Evolutionary conservation across 2,888 invertebrate genomes (phyloP).

Genomic region (Ferrisia virgata): DNA sequence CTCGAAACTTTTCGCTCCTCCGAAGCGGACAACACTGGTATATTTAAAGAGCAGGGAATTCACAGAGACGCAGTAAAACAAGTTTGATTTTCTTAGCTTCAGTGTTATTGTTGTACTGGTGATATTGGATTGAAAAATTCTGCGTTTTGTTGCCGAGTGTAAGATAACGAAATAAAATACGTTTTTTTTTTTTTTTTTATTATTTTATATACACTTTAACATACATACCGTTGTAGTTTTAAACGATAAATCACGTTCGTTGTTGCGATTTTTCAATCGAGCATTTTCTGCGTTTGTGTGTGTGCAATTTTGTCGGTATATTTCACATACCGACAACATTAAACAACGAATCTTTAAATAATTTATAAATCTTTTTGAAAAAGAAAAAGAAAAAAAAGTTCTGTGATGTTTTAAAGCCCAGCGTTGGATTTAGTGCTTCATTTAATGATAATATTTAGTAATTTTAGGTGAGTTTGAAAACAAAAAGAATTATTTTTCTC

Average conservation of each 20-base stretch:
- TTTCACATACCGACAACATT: not conserved
- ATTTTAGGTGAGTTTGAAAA: not conserved
- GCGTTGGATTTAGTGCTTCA: not conserved
- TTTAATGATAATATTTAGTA: conserved; percentile 8
- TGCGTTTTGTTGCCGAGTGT: not conserved
- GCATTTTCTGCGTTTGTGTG: not conserved
- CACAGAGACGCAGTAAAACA: conserved; percentile 25
- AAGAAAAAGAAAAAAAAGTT: not conserved
- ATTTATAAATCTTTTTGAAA: not conserved
- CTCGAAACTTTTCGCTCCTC: not conserved
- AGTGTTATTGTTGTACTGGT: conserved; percentile 12
- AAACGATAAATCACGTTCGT: conserved; percentile 5
- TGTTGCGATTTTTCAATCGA: not conserved
- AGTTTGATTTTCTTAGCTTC: conserved; percentile 8
- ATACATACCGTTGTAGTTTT: not conserved
- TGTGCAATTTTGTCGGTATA: not conserved
- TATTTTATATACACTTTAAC: not conserved
- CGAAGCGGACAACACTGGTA: not conserved
- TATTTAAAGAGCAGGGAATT: not conserved
- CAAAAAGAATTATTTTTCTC: no score
- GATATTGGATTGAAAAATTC: conserved; percentile 7
- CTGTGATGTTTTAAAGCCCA: not conserved
- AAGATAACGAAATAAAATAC: conserved; percentile 4
- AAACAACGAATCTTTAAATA: no score
- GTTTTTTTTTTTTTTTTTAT: not conserved